These are phyloP conservation scores for Gavialis gangeticus DNA, from an alignment of 2,113 vertebrate genomes.

Conservation along the genomic window DNA sequence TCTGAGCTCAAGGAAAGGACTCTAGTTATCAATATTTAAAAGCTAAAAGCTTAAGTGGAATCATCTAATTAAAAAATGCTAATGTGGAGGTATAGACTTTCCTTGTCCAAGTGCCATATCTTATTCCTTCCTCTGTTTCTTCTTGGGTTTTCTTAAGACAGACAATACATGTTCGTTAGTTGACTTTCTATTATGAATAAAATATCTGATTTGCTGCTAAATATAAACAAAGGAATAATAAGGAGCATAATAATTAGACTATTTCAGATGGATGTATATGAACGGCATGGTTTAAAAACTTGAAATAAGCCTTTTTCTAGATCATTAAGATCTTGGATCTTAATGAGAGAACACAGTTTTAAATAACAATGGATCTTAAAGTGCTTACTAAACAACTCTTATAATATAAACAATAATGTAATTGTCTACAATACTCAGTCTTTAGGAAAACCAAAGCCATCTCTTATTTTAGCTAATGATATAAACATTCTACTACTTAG, in stretches of 20 bases:
- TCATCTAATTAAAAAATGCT: conserved; percentile 77
- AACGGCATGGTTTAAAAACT: not conserved
- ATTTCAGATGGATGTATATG: not conserved
- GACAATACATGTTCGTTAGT: conserved; percentile 38
- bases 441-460: not conserved
- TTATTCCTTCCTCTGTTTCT: conserved; percentile 49
- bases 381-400: not conserved
- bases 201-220: conserved; percentile 55
- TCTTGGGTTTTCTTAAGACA: not conserved
- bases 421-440: not conserved
- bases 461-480: not conserved
- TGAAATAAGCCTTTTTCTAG: not conserved
- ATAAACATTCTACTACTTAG: not conserved
- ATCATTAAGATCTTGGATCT: not conserved
- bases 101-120: conserved; percentile 47
- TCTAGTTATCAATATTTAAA: conserved; percentile 74
- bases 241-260: not conserved
- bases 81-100: conserved; percentile 66
- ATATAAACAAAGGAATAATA: conserved; percentile 16
- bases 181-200: conserved; percentile 59
- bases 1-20: conserved; percentile 45
- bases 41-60: conserved; percentile 73
- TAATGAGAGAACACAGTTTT: not conserved
- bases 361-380: not conserved
- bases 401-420: not conserved